Evolutionary conservation across 1,140 invertebrate species (phyloP), one percentile per base, ranked within the genome.

Genomic region (Anastrepha ludens): DNA sequence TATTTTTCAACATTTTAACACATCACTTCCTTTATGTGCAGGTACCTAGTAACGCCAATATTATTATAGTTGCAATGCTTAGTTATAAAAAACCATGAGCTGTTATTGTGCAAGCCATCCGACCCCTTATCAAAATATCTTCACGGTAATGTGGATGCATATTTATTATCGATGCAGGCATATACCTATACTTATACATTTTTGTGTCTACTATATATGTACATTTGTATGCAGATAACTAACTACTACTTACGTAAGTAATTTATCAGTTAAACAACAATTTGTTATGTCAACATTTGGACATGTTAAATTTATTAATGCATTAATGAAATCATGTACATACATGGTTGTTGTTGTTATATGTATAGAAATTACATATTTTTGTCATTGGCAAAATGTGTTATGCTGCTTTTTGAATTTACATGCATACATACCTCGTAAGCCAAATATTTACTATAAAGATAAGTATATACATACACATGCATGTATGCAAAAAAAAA

Each of bases 181-280:
- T 29, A 29, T 29, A 29, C 29, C 29, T 29, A 29, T 29, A 29
- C 29, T 29, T 29, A 29, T 29, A 29, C 29, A 29, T 29, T 29
- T 29, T 29, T 29, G 29, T 29, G 29, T 29, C 29, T 29, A 29
- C 29, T 29, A 29, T 29, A 29, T 29, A 29, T 29, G 29, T 29
- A 29, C 29, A 29, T 29, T 29, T 29, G 29, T 29, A 29, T 29
- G 29, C 29, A 29, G 29, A 29, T 29, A 29, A 29, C 29, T 29
- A 29, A 29, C 29, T 29, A 29, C 29, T 29, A 29, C 29, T 29
- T 29, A 29, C 29, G 29, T 29, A 29, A 29, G 29, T 70, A 70
- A 70, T 70, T 70, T 70, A 70, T 41, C 65, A 70, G 65, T 20
- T 29, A 41, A 70, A 70, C 65, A 70, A 44, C 65, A 41, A 9